A percentile compares a stretch with the other conserved stretches of the same genome.
phyloP scores from a whole-genome alignment of 2,888 invertebrate genomes.

The Nephrotoma flavescens region DNA sequence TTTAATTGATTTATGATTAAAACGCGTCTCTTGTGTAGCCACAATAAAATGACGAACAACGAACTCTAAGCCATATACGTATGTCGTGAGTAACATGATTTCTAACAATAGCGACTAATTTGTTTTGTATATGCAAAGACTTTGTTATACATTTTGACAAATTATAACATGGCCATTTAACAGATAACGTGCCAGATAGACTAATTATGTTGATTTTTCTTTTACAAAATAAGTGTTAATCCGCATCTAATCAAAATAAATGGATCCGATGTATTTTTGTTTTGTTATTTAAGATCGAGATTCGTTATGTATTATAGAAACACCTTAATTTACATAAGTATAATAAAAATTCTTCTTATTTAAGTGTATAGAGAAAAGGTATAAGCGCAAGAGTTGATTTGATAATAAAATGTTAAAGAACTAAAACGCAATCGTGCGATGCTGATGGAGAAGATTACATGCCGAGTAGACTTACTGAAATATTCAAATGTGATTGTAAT shows the following conservation, averaged over 20 bases:
- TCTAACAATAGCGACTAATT: neutral
- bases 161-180: neutral
- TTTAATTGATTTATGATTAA: neutral
- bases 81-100: neutral
- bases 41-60: neutral
- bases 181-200: neutral
- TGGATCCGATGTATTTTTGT: neutral
- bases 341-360: neutral
- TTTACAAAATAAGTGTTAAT: neutral
- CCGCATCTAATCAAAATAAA: neutral
- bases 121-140: neutral
- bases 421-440: neutral
- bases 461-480: neutral
- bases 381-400: neutral
- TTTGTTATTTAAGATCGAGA: neutral
- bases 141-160: neutral
- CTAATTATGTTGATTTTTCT: neutral
- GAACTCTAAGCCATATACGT: neutral
- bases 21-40: neutral
- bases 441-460: neutral
- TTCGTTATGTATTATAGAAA: neutral
- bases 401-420: neutral
- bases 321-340: neutral
- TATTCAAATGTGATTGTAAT: neutral
- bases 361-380: neutral